Base-by-base conservation (phyloP, 2,113 vertebrate genomes). In the Cairina moschata region DNA sequence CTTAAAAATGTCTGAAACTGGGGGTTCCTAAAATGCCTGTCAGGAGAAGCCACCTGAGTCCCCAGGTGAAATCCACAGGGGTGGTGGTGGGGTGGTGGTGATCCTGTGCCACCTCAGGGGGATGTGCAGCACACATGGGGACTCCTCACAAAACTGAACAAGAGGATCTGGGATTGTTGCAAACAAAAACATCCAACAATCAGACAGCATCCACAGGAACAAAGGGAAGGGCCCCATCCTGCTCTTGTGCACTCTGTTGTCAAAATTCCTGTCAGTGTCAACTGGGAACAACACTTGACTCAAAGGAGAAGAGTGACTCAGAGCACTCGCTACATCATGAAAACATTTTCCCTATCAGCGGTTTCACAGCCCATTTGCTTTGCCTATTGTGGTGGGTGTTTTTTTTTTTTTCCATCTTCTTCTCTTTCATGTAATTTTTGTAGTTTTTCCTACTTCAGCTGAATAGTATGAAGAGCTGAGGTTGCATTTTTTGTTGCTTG, bases 371-470 rank as follows among this genome's bases (percentile, higher is more conserved):
- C 72, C n/a, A 80, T 86, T 88, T 90, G 73, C 72, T 90, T 86
- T 90, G 86, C 76, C 60, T 93, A 91, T 93, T 73, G 62, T 67
- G 76, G 59, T 90, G 72, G 18, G 17, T 46, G 4, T 48, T 52
- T 52, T 26, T 26, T 67, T 83, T 74, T 50, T 54, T 9, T 2
- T 29, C 34, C 58, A 52, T 93, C 69, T 44, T 69, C 66, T 26
- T 90, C 78, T 75, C 83, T 77, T 95, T 93, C 68, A 66, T 77
- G 48, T 80, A 66, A 76, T 90, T 85, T 90, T 79, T 65, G 22
- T 67, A 88, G 15, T 60, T 93, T 88, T 93, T 83, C 80, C 80
- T 77, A 44, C 67, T 95, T 92, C 89, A 93, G 91, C 91, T 93
- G 63, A 92, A 77, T 73, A 38, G 11, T 42, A 52, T 0, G 2